Evolutionary conservation across 1,140 invertebrate genomes (phyloP), one percentile per base, ranked within the genome.

Genomic region (Zaprionus inermis): DNA sequence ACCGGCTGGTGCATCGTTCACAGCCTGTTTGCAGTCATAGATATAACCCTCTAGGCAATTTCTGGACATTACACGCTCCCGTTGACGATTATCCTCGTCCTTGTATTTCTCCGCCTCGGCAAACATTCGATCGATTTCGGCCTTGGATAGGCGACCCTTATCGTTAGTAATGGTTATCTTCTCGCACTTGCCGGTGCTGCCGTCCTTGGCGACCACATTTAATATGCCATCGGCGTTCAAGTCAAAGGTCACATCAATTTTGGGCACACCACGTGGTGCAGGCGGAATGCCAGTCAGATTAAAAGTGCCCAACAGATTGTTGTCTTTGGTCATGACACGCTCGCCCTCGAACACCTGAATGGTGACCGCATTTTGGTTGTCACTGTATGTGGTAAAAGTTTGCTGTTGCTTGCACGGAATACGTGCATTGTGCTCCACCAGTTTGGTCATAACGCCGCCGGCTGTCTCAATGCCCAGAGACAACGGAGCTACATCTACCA

Each of bases 111-210:
- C 95, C 9, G 96, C 96, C 34, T 96, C 96, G n/a, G 94, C 92
- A 11, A 99, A 94, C 98, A 99, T 99, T 32, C 95, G 94, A 80
- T 98, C 97, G 78, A 99, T 99, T 81, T 99, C 97, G 24, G 96
- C 96, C 90, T 98, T 97, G 22, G 95, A 96, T 3, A 99, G 93
- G 20, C 98, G 95, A 3, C 98, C 97, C 91, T 98, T 98, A 89
- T 99, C 98, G 86, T 99, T 99, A 22, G 96, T 97, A 64, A 98
- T 98, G 28, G 96, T 96, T 66, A 97, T 96, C 78, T 95, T 95
- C 83, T 97, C 96, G 2, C 94, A 94, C 64, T 95, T 95, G 18
- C 96, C 96, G 3, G 96, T 97, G 64, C 95, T 96, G 75, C 93
- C 95, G 74, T 98, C 97, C 84, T 95, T 94, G 9, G 97, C 97